Percentiles rank a stretch among this genome's conserved stretches.
phyloP scores from a whole-genome alignment of 1,140 invertebrate genomes.

The Aplysia californica region DNA sequence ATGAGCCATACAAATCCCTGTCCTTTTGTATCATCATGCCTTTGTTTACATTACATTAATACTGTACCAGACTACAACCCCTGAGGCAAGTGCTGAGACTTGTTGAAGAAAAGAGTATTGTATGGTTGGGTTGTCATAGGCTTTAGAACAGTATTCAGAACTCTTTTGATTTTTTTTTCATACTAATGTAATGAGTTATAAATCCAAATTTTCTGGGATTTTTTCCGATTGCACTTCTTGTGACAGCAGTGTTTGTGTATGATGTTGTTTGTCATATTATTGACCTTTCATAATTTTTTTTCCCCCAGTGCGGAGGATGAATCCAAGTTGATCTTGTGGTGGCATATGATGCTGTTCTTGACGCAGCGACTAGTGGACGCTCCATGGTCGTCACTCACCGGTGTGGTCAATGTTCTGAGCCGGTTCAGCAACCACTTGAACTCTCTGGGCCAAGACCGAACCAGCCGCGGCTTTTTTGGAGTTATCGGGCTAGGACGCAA shows the following conservation, averaged over 20 bases:
- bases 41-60: too few species aligned
- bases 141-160: not conserved
- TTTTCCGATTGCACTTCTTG: not conserved
- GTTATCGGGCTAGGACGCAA: conserved; percentile 75
- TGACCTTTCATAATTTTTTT: conserved; percentile 12
- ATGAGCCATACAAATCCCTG: too few species aligned
- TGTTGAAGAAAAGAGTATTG: too few species aligned
- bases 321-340: conserved; percentile 73
- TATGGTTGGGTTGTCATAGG: not conserved
- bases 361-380: conserved; percentile 69
- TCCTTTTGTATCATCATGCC: too few species aligned
- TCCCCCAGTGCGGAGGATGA: conserved; percentile 72
- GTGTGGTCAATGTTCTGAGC: conserved; percentile 68
- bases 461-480: conserved; percentile 74
- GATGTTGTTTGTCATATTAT: not conserved
- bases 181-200: not conserved
- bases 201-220: not conserved
- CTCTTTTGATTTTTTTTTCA: not conserved
- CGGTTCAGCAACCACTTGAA: conserved; percentile 69
- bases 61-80: too few species aligned
- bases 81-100: too few species aligned
- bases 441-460: conserved; percentile 72
- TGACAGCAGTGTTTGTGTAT: not conserved
- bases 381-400: conserved; percentile 61
- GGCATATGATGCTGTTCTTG: conserved; percentile 72